Conservation (phyloP, 2,888 invertebrate species). For the Folsomia candida region DNA sequence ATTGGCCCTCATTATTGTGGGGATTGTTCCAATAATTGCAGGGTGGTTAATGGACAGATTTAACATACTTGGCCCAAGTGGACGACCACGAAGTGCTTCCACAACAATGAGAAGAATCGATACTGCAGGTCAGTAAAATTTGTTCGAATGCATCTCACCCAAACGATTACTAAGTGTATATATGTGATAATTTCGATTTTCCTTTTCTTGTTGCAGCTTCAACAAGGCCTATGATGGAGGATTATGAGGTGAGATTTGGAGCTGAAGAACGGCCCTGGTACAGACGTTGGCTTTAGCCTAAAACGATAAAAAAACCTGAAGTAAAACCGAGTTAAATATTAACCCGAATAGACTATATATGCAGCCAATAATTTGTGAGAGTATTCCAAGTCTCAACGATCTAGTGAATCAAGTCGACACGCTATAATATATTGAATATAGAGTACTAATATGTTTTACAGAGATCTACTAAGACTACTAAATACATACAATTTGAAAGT, state of each 20-base stretch:
- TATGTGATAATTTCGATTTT: not conserved
- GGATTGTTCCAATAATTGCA: slow-evolving; percentile 78
- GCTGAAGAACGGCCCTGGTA: slow-evolving; percentile 47
- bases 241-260: slow-evolving; percentile 68
- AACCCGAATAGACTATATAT: not conserved
- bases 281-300: slow-evolving; percentile 42
- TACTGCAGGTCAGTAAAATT: slow-evolving; percentile 59
- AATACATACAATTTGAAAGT: not conserved
- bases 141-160: not conserved
- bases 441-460: not conserved
- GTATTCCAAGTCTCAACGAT: not conserved
- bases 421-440: slow-evolving; percentile 5
- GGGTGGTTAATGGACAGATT: slow-evolving; percentile 82
- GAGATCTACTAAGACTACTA: too few species aligned
- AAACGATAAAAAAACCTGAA: not conserved
- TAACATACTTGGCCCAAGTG: slow-evolving; percentile 71
- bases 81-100: slow-evolving; percentile 46
- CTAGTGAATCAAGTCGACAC: not conserved
- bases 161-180: not conserved
- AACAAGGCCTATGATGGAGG: slow-evolving; percentile 92
- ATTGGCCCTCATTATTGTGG: slow-evolving; percentile 71
- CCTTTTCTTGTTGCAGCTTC: slow-evolving; percentile 63
- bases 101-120: slow-evolving; percentile 81
- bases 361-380: not conserved
- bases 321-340: not conserved